phyloP scores from a whole-genome alignment of 2,113 vertebrate species.

The Catharus fuscescens region DNA sequence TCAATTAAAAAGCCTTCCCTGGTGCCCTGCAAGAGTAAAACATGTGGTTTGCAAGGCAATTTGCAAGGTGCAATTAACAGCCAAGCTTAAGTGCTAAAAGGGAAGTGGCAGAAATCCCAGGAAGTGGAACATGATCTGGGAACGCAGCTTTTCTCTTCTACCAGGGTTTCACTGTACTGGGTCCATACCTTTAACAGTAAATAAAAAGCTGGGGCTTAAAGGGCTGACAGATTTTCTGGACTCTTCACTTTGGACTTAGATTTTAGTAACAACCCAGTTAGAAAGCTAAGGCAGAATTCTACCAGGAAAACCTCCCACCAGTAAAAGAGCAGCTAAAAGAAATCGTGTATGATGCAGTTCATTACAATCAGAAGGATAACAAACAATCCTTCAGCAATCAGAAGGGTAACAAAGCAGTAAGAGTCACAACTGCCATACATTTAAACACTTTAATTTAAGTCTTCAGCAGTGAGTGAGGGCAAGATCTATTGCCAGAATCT shows the following conservation, averaged over 20 bases:
- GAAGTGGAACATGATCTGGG: not conserved
- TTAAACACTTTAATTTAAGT: not conserved
- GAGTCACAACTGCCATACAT: not conserved
- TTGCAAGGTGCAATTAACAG: not conserved
- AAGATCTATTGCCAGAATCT: not conserved
- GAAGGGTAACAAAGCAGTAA: not conserved
- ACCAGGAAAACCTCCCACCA: not conserved
- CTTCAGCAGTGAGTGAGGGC: not conserved
- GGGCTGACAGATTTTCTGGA: not conserved
- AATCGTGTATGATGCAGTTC: not conserved
- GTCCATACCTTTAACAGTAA: not conserved
- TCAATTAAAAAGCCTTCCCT: slow-evolving; percentile 54
- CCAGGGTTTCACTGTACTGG: not conserved
- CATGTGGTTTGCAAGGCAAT: not conserved
- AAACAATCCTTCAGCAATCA: not conserved
- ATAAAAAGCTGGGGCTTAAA: not conserved
- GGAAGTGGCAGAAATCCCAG: slow-evolving; percentile 27
- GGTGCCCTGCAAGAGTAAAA: slow-evolving; percentile 47
- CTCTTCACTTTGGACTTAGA: not conserved
- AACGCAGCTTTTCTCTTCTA: not conserved
- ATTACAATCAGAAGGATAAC: not conserved
- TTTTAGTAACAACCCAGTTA: not conserved
- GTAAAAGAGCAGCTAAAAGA: not conserved
- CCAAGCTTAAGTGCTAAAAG: not conserved
- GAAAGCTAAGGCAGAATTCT: not conserved